Base-by-base conservation (phyloP, 2,888 invertebrate species). In the Neria commutata region DNA sequence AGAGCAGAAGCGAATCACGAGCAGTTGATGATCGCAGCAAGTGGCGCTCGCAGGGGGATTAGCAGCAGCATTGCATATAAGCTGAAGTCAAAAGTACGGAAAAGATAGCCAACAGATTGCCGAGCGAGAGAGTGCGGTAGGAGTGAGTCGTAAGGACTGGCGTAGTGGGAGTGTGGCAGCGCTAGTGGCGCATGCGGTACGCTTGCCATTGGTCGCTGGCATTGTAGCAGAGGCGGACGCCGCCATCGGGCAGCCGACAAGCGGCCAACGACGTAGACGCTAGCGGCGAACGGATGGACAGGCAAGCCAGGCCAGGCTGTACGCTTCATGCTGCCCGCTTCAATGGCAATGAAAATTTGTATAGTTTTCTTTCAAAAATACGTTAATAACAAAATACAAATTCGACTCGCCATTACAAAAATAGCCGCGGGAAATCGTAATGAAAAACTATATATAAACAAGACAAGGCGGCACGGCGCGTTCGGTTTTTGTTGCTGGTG, bases 51-150 rank as follows among this genome's bases (percentile, higher is more conserved):
- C 25, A 26, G 25, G 14, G 3, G 16, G 33, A 25, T 17, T 4
- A 19, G 40, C 63, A 63, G 59, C 60, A 61, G 50, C 2, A 47
- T 14, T 16, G 17, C 42, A 25, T 8, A 19, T 25, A 49, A n/a
- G n/a, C n/a, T n/a, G n/a, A n/a, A n/a, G n/a, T 21, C 29, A 58
- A 45, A 42, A 50, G 48, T 19, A 37, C n/a, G 61, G 34, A 37
- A 49, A 24, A 64, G 63, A 75, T 58, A 67, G 65, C 60, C 65
- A 66, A 57, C 68, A 69, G 67, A 68, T 69, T 67, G 67, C 70
- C 34, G 55, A 14, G 40, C 29, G 11, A 24, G n/a, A 34, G 17
- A 8, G 16, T 23, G 19, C 29, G 33, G 58, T 16, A 55, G 23
- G 26, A 23, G 14, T 14, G 10, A 2, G 46, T 11, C 1, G 21